Conservation (phyloP, 1,140 invertebrate genomes). For the Lepidurus arcticus region DNA sequence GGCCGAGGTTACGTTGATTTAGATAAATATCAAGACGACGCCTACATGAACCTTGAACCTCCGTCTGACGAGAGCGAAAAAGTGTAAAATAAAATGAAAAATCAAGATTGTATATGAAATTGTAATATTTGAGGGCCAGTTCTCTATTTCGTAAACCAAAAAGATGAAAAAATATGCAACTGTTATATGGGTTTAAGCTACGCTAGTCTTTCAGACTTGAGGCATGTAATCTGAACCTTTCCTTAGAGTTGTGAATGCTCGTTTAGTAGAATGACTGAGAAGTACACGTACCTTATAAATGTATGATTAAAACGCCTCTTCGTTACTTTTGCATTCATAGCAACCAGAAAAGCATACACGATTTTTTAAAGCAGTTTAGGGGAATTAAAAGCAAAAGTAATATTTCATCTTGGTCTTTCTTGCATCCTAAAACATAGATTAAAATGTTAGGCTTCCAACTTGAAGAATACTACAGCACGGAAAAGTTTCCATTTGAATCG, state of each 20-base stretch:
- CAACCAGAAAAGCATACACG: no score
- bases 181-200: neutral
- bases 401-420: neutral
- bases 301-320: no score
- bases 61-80: conserved; percentile 40
- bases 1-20: conserved; percentile 69
- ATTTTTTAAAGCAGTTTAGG: neutral
- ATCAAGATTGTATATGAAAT: neutral
- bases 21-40: conserved; percentile 61
- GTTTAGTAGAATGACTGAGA: neutral
- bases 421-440: neutral
- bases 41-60: conserved; percentile 40
- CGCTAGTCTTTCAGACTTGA: conserved; percentile 17
- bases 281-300: conserved; percentile 6
- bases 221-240: neutral
- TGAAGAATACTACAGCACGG: neutral
- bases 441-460: neutral
- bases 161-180: neutral
- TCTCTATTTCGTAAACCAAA: neutral
- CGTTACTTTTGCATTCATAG: no score
- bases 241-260: neutral
- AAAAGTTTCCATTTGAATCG: neutral
- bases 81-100: conserved; percentile 30
- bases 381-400: neutral
- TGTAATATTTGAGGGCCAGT: neutral